Conservation (phyloP, 2,797 vertebrate species). For the Helicolenus hilgendorfi region DNA sequence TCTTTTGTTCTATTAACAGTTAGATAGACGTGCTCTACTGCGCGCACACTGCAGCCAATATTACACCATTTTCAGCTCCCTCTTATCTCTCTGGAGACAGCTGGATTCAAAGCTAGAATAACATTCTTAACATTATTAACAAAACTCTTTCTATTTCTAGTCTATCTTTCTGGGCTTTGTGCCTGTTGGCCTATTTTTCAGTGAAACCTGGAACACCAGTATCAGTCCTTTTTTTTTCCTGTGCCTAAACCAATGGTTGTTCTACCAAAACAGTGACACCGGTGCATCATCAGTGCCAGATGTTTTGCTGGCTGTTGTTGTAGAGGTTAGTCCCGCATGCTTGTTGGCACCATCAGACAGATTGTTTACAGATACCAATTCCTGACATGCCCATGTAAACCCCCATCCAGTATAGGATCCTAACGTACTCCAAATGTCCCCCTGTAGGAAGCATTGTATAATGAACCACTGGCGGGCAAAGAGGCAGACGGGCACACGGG, state of each 20-base stretch:
- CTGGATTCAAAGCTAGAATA: constrained; percentile 46
- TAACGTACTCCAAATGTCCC: constrained; percentile 20
- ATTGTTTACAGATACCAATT: constrained; percentile 39
- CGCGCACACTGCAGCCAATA: constrained; percentile 15
- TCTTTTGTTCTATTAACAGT: constrained; percentile 54
- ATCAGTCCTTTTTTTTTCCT: constrained; percentile 5
- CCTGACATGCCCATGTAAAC: constrained; percentile 7
- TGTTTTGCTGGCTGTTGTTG: constrained; percentile 47
- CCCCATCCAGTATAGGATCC: neutral
- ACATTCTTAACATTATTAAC: neutral
- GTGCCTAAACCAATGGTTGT: neutral
- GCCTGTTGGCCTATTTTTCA: constrained; percentile 53
- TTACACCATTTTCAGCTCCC: constrained; percentile 28
- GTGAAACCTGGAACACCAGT: constrained; percentile 35
- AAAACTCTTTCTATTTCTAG: constrained; percentile 43
- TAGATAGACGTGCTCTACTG: constrained; percentile 26
- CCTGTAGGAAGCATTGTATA: constrained; percentile 46
- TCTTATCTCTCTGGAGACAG: constrained; percentile 54
- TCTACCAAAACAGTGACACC: constrained; percentile 5
- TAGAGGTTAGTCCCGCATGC: constrained; percentile 20
- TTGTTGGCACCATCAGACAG: constrained; percentile 22
- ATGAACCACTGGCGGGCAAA: constrained; percentile 11
- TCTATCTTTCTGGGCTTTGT: constrained; percentile 46
- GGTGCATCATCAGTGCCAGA: constrained; percentile 33
- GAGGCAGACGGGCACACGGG: neutral